These are phyloP conservation scores for Willisornis vidua DNA, from an alignment of 2,113 vertebrate species.

Conservation along the genomic window DNA sequence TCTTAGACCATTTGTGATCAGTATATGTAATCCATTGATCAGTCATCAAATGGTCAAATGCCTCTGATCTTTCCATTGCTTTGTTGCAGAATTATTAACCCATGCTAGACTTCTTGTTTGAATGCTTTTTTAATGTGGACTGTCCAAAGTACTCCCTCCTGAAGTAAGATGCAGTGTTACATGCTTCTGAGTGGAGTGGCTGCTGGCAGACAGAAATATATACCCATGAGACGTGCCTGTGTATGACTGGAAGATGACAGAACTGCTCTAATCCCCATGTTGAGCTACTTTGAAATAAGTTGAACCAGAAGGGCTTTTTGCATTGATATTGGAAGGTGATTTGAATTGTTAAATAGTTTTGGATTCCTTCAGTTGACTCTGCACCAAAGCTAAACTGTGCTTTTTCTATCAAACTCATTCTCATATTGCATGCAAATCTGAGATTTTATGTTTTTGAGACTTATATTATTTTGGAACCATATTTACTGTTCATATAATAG, in stretches of 20 bases:
- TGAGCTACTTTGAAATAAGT: neutral
- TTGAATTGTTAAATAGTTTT: neutral
- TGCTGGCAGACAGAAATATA: neutral
- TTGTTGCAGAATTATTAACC: neutral
- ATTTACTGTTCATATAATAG: neutral
- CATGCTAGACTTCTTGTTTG: neutral
- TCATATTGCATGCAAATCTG: neutral
- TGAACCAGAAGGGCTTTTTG: neutral
- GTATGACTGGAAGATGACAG: neutral
- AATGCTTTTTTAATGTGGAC: neutral
- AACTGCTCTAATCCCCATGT: neutral
- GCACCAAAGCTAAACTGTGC: neutral
- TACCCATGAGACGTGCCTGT: neutral
- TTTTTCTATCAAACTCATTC: neutral
- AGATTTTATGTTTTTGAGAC: slow-evolving; percentile 27
- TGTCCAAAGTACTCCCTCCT: neutral
- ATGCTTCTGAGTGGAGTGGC: neutral
- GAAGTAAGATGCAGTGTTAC: neutral
- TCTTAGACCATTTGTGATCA: neutral
- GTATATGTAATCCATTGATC: neutral
- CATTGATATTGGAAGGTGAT: neutral
- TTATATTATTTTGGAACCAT: slow-evolving; percentile 12
- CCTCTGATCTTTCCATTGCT: neutral
- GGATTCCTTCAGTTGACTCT: neutral
- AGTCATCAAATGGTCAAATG: neutral